phyloP scores from a whole-genome alignment of 2,797 vertebrate genomes.

The Saxicola maurus region DNA sequence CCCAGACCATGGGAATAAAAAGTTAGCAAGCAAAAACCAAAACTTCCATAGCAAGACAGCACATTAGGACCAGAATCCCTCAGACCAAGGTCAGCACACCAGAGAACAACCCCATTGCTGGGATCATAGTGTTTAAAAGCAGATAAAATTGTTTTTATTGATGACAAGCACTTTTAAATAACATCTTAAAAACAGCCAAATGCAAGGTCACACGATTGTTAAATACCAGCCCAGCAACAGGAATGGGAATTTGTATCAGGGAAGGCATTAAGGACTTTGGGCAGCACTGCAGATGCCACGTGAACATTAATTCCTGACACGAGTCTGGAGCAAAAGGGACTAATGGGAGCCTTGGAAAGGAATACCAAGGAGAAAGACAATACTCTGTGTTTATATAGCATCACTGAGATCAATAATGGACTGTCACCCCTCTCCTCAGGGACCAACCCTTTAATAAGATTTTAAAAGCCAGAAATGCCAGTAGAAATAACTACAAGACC shows the following conservation, averaged over 20 bases:
- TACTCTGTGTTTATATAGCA: not conserved
- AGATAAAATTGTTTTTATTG: not conserved
- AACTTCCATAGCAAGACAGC: not conserved
- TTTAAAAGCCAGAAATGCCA: not conserved
- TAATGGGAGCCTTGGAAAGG: not conserved
- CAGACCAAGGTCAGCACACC: not conserved
- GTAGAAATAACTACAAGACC: not conserved
- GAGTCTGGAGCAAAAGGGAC: not conserved
- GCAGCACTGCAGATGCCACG: not conserved
- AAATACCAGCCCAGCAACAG: not conserved
- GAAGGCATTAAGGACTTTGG: not conserved
- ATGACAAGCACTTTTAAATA: not conserved
- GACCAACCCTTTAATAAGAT: not conserved
- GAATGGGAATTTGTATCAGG: not conserved
- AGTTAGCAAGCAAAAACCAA: not conserved
- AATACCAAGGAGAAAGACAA: not conserved
- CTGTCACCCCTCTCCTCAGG: not conserved
- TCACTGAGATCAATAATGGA: not conserved
- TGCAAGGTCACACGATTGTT: not conserved
- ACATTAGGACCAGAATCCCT: not conserved
- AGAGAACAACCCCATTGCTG: accelerated
- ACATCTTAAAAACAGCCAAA: not conserved
- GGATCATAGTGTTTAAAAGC: not conserved
- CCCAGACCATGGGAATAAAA: not conserved
- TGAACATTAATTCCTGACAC: not conserved